Percentiles rank a stretch among this genome's conserved stretches.
phyloP scores from a whole-genome alignment of 2,797 vertebrate species.

The Enteromius radiatus region DNA sequence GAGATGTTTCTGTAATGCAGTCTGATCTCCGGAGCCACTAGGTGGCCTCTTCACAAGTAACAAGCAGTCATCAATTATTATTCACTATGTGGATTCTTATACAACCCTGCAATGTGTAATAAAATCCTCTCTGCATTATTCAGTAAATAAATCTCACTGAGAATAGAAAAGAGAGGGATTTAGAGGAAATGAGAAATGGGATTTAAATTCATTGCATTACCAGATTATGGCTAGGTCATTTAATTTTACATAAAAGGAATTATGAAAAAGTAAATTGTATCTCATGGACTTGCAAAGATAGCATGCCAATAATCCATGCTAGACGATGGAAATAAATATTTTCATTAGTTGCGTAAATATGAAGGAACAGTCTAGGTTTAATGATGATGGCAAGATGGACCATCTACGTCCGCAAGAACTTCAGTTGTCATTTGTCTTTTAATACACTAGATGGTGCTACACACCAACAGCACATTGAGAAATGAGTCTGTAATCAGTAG shows the following conservation, averaged over 20 bases:
- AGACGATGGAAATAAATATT: not conserved
- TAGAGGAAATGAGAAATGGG: not conserved
- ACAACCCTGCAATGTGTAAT: not conserved
- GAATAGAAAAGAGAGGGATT: not conserved
- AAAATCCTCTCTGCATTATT: not conserved
- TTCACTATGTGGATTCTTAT: not conserved
- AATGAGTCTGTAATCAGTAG: not conserved
- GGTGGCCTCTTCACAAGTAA: not conserved
- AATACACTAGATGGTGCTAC: slow-evolving; percentile 50
- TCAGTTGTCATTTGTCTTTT: not conserved
- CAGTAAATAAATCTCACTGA: not conserved
- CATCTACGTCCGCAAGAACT: not conserved
- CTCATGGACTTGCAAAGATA: not conserved
- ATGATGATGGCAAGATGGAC: not conserved
- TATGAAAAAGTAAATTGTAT: not conserved
- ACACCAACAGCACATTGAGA: not conserved
- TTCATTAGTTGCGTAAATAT: not conserved
- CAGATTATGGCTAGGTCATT: not conserved
- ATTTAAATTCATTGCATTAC: not conserved
- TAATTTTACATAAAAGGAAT: not conserved
- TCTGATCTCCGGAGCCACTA: not conserved
- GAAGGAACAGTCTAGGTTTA: not conserved
- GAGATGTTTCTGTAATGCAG: not conserved
- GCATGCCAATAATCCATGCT: not conserved
- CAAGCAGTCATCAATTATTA: not conserved